Percentiles rank a stretch among this genome's conserved stretches.
Evolutionary conservation across 1,140 invertebrate species (phyloP).

Genomic region (Drosophila repleta): DNA sequence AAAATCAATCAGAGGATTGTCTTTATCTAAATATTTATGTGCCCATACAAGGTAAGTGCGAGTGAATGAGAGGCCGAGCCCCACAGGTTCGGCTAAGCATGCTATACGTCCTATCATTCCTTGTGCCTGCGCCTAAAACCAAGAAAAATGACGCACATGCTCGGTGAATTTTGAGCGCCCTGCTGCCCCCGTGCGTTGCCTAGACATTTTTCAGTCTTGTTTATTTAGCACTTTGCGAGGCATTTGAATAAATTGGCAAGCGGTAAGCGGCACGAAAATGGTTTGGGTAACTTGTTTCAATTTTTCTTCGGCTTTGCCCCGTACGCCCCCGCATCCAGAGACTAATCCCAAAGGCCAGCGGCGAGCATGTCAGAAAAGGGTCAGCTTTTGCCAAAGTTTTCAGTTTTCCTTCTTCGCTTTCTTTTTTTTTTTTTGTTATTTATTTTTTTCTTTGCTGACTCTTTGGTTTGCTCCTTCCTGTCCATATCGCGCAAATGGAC

Average conservation of each 20-base stretch:
- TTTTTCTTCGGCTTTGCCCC: constrained; percentile 61
- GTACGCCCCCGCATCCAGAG: background rate
- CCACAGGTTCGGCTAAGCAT: constrained; percentile 21
- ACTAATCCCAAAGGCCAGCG: constrained; percentile 69
- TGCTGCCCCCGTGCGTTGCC: background rate
- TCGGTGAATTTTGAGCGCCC: background rate
- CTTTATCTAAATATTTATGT: constrained; percentile 98
- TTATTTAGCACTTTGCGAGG: constrained; percentile 81
- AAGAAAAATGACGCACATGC: constrained; percentile 69
- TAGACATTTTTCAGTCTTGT: constrained; percentile 69
- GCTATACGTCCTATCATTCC: constrained; percentile 3
- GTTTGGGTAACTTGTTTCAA: constrained; percentile 65
- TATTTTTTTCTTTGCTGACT: constrained; percentile 38
- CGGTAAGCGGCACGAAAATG: constrained; percentile 51
- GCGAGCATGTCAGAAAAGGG: constrained; percentile 59
- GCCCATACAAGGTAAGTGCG: constrained; percentile 93
- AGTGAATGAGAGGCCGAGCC: constrained; percentile 2
- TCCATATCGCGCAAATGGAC: constrained; percentile 58
- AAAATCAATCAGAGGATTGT: constrained; percentile 97
- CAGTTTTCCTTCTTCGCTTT: constrained; percentile 32
- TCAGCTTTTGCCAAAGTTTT: constrained; percentile 62
- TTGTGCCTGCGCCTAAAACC: constrained; percentile 40
- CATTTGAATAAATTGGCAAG: constrained; percentile 81
- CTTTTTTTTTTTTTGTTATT: constrained; percentile 28
- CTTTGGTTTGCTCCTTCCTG: constrained; percentile 29